phyloP scores from a whole-genome alignment of 2,888 invertebrate species.

The Tiphia femorata region DNA sequence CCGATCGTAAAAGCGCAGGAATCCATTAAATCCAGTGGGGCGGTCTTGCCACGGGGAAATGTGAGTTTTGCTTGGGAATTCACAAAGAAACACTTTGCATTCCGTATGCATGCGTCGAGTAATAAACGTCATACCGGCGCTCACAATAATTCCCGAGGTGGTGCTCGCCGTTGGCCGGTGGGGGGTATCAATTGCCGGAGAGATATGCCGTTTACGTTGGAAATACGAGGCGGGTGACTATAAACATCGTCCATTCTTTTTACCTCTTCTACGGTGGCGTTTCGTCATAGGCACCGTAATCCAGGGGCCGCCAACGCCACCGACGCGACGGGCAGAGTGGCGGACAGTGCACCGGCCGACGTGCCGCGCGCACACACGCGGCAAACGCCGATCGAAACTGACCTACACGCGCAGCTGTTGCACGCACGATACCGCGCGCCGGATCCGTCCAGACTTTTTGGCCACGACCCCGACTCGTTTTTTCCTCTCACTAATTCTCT shows the following conservation, averaged over 20 bases:
- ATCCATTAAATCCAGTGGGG: too few species aligned
- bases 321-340: neutral
- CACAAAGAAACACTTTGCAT: too few species aligned
- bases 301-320: too few species aligned
- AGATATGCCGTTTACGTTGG: neutral
- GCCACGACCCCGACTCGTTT: constrained; percentile 16
- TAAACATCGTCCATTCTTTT: neutral
- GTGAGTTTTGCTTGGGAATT: too few species aligned
- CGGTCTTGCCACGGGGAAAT: too few species aligned
- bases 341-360: constrained; percentile 12
- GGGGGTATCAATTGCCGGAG: neutral
- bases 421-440: constrained; percentile 26
- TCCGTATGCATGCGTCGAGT: neutral
- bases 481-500: constrained; percentile 11
- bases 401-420: constrained; percentile 44
- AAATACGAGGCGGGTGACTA: neutral
- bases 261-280: neutral
- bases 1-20: too few species aligned
- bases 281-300: neutral
- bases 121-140: constrained; percentile 10
- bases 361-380: constrained; percentile 8
- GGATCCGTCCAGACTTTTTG: too few species aligned
- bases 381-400: constrained; percentile 26
- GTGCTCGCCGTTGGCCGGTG: neutral
- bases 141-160: neutral